These are phyloP conservation scores for Catharus minimus DNA, from an alignment of 2,113 vertebrate genomes.

Conservation along the genomic window DNA sequence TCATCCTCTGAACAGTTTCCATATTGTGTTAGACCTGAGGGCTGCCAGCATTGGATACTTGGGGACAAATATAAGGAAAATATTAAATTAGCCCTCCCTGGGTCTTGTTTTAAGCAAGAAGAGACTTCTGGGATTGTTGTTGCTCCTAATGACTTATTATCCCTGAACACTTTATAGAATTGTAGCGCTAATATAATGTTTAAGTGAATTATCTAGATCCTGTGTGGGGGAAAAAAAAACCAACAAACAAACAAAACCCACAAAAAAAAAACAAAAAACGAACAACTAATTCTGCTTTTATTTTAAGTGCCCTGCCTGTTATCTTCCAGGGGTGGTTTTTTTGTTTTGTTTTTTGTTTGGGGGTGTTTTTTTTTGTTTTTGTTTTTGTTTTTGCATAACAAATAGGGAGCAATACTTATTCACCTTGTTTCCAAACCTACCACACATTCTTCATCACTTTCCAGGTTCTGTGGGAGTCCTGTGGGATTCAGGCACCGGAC, in stretches of 20 bases:
- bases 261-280: too few species aligned
- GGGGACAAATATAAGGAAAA: not conserved
- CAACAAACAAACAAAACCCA: too few species aligned
- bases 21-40: not conserved
- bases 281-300: not conserved
- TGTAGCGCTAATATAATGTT: not conserved
- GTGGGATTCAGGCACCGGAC: not conserved
- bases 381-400: not conserved
- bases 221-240: fast-evolving
- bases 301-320: not conserved
- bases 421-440: not conserved
- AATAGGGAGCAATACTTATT: not conserved
- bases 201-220: not conserved
- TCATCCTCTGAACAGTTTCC: not conserved
- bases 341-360: not conserved
- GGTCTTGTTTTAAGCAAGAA: not conserved
- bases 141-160: not conserved
- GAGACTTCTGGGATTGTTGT: not conserved
- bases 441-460: not conserved
- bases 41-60: not conserved
- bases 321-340: not conserved
- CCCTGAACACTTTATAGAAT: not conserved
- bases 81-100: not conserved
- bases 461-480: not conserved
- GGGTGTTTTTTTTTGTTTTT: too few species aligned